Conservation (phyloP, 1,140 invertebrate genomes). For the Papilio machaon region DNA sequence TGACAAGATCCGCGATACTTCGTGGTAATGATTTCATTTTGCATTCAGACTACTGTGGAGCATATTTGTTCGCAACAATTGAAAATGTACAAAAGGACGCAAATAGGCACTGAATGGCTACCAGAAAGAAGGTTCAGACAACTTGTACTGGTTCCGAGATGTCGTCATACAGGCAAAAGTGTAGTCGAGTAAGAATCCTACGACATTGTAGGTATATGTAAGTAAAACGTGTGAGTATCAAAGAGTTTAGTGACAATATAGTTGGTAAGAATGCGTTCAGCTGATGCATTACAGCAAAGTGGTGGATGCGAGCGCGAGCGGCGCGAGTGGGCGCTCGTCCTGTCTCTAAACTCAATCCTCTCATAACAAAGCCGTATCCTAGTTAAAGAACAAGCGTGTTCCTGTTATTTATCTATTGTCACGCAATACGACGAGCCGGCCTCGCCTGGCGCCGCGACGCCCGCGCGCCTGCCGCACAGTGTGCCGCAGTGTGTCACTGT, state of each 20-base stretch:
- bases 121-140: neutral
- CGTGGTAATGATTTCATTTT: neutral
- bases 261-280: conserved; percentile 16
- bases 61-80: no score
- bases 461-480: neutral
- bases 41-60: neutral
- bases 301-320: neutral
- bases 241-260: neutral
- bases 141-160: neutral
- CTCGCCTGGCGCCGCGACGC: conserved; percentile 32
- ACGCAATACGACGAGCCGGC: conserved; percentile 31
- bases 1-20: neutral
- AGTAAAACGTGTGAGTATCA: neutral
- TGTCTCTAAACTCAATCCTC: conserved; percentile 24
- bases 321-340: conserved; percentile 15
- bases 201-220: neutral
- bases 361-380: conserved; percentile 35
- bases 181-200: neutral
- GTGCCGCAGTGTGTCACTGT: neutral
- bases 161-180: neutral
- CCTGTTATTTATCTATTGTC: conserved; percentile 38
- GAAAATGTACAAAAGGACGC: no score
- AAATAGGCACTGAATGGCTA: neutral
- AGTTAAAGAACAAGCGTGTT: conserved; percentile 36
- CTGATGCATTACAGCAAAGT: neutral